These are phyloP conservation scores for Mustela nigripes DNA, from an alignment of 2,113 vertebrate genomes.

Conservation along the genomic window DNA sequence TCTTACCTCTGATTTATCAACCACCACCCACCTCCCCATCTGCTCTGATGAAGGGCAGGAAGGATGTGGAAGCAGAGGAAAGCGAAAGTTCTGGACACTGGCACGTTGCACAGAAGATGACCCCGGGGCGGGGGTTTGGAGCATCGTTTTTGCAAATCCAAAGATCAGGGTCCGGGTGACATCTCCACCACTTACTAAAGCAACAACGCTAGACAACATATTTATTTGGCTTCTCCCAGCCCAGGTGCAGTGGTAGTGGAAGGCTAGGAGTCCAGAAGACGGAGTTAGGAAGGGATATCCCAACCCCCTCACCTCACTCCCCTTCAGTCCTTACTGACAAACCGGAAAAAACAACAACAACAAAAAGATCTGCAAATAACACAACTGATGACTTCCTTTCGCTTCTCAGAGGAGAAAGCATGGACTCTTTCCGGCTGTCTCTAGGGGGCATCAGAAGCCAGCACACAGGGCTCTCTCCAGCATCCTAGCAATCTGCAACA, in stretches of 20 bases:
- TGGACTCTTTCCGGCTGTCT: neutral
- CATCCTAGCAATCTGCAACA: neutral
- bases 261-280: neutral
- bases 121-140: neutral
- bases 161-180: neutral
- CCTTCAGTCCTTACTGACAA: neutral
- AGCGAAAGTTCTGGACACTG: no score
- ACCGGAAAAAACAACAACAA: neutral
- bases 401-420: neutral
- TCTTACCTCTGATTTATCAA: neutral
- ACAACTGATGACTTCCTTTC: neutral
- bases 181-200: neutral
- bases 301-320: neutral
- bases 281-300: neutral
- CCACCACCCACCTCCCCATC: neutral
- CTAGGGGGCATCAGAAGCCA: slow-evolving; percentile 75
- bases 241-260: neutral
- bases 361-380: neutral
- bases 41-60: neutral
- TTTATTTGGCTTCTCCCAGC: neutral
- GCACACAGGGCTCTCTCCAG: neutral
- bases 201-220: neutral
- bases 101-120: neutral
- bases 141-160: neutral
- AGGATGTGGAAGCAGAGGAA: neutral